These are phyloP conservation scores for Catalaphyllia jardinei DNA, from an alignment of 64 coral and sea anemone genomes.

Conservation along the genomic window DNA sequence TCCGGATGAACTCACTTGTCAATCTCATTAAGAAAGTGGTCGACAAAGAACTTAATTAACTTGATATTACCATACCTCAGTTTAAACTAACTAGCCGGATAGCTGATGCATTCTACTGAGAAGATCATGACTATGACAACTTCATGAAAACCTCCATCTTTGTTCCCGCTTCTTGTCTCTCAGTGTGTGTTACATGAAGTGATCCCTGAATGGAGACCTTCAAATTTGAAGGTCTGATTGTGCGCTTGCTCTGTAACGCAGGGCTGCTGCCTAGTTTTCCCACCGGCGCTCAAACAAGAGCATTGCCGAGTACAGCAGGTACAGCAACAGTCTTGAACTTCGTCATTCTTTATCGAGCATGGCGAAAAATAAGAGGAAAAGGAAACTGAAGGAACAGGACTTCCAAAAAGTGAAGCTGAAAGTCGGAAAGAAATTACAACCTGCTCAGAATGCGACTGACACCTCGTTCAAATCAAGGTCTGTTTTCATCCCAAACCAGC, in stretches of 20 bases:
- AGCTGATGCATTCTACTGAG: not conserved
- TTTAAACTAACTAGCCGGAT: not conserved
- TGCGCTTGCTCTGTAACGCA: not conserved
- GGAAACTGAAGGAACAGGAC: constrained; percentile 82
- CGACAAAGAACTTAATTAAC: too few species aligned
- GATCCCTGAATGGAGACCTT: constrained; percentile 4
- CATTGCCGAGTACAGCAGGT: too few species aligned
- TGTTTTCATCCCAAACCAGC: constrained; percentile 74
- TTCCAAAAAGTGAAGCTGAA: constrained; percentile 97
- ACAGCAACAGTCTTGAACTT: too few species aligned
- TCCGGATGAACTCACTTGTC: not conserved
- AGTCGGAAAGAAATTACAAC: constrained; percentile 85
- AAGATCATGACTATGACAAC: not conserved
- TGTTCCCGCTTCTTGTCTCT: constrained; percentile 26
- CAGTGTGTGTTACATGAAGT: constrained; percentile 14
- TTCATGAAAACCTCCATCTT: constrained; percentile 26
- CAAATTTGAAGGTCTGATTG: constrained; percentile 32
- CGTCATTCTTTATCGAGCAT: constrained; percentile 13
- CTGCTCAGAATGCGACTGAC: constrained; percentile 72
- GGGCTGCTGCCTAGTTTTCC: not conserved
- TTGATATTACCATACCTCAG: not conserved
- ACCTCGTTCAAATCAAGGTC: constrained; percentile 83
- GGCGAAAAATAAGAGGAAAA: constrained; percentile 93
- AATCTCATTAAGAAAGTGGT: not conserved
- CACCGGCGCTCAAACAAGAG: not conserved